Evolutionary conservation across 2,797 vertebrate genomes (phyloP).

Genomic region (Gymnoscopelus braueri): DNA sequence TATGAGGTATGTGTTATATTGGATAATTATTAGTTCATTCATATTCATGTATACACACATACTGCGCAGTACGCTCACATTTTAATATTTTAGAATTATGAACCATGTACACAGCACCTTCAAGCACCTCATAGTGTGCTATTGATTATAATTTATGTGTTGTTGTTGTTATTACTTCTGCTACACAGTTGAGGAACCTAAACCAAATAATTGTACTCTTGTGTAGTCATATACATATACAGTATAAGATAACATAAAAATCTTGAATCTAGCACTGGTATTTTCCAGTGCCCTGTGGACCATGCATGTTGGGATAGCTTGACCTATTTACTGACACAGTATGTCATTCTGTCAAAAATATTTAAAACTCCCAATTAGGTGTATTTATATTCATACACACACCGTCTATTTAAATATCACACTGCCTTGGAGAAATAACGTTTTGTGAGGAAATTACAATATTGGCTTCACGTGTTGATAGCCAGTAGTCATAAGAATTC

Average conservation of each 20-base stretch:
- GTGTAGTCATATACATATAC: too few species aligned
- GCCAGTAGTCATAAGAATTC: slow-evolving; percentile 62
- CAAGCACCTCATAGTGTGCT: background rate
- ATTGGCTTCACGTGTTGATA: slow-evolving; percentile 46
- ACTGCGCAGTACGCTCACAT: too few species aligned
- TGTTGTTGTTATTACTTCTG: slow-evolving; percentile 22
- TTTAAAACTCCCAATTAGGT: slow-evolving; percentile 64
- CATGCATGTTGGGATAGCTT: slow-evolving; percentile 13
- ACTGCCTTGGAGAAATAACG: slow-evolving; percentile 44
- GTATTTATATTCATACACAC: slow-evolving; percentile 66
- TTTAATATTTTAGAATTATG: too few species aligned
- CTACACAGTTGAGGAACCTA: too few species aligned
- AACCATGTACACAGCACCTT: too few species aligned
- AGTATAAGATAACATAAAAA: too few species aligned
- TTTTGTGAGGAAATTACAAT: slow-evolving; percentile 41
- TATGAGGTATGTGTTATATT: slow-evolving; percentile 86
- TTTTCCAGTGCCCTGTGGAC: slow-evolving; percentile 34
- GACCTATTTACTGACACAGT: slow-evolving; percentile 43
- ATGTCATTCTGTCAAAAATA: slow-evolving; percentile 59
- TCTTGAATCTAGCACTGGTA: slow-evolving; percentile 24
- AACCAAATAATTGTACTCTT: too few species aligned
- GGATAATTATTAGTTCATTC: too few species aligned
- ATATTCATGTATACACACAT: too few species aligned
- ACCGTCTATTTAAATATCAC: slow-evolving; percentile 44
- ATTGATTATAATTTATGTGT: slow-evolving; percentile 7